Percentiles rank a stretch among this genome's conserved stretches.
Conservation (phyloP, 2,113 vertebrate genomes). For the Saccopteryx bilineata region DNA sequence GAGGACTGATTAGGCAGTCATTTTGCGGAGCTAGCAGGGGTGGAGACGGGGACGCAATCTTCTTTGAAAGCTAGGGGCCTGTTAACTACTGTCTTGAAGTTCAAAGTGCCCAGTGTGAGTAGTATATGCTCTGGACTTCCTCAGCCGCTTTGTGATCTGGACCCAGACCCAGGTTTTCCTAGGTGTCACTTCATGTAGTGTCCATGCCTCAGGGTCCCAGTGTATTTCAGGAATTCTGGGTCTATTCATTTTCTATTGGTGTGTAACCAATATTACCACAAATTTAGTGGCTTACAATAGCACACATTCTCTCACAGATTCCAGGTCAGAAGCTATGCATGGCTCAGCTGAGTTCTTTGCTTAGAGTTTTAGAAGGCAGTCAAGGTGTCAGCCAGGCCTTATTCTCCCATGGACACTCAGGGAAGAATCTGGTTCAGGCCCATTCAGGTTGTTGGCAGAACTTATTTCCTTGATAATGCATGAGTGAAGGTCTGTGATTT, state of each 20-base stretch:
- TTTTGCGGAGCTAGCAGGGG: not conserved
- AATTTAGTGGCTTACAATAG: not conserved
- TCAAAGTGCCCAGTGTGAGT: not conserved
- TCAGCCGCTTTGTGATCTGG: not conserved
- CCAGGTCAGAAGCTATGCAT: not conserved
- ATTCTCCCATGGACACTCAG: not conserved
- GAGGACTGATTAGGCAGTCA: not conserved
- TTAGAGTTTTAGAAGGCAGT: not conserved
- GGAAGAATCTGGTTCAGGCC: not conserved
- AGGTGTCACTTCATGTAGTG: not conserved
- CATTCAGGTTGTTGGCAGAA: not conserved
- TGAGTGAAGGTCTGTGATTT: not conserved
- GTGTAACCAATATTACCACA: slow-evolving; percentile 30
- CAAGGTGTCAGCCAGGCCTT: not conserved
- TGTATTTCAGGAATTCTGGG: slow-evolving; percentile 36
- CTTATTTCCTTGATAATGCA: not conserved
- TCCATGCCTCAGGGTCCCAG: not conserved
- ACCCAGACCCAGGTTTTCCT: not conserved
- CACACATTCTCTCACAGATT: not conserved
- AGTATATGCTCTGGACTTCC: not conserved
- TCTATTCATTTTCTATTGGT: not conserved
- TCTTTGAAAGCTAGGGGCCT: slow-evolving; percentile 22
- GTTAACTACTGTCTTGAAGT: not conserved
- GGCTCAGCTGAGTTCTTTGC: not conserved
- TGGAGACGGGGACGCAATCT: not conserved